Base-by-base conservation (phyloP, 1,140 invertebrate genomes). In the Drosophila kikkawai region DNA sequence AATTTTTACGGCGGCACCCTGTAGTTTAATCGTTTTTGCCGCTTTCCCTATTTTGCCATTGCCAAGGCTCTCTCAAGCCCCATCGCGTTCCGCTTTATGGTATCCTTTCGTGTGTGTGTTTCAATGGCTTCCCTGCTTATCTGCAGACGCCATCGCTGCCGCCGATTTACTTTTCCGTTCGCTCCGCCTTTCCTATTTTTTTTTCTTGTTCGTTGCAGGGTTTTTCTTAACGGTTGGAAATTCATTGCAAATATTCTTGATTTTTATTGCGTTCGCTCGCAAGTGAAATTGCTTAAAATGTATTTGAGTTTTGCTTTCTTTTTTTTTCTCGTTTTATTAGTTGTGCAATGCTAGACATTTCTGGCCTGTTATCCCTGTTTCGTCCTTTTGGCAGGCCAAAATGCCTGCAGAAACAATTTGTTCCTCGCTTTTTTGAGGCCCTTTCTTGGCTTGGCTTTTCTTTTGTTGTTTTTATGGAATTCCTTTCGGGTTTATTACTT, bases 251-350 rank as follows among this genome's bases (percentile, higher is more conserved):
- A 90, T 90, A 90, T 90, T 90, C 85, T 90, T 90, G 85, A 90
- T 90, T 90, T 90, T 90, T 90, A 90, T 90, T 90, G 85, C 85
- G 85, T 85, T 90, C 68, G 85, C 68, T 90, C 81, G 81, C 85
- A 90, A 90, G 85, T 90, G 81, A 90, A 90, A 90, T 90, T 90
- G 85, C 85, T 90, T 90, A 81, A 90, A 90, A 85, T 90, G 85
- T 90, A 79, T 90, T 90, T 90, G 85, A 90, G 77, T 83, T 75
- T 48, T 60, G 82, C 59, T 57, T 82, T 22, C 37, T 34, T 53
- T 71, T 32, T 26, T 26, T 63, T 59, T 37, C 22, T 17, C 41
- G 34, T 61, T 67, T 69, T 69, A 65, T 79, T 68, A 80, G 66
- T 71, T 79, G 58, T 79, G 75, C 76, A 70, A 79, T 77, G 75